phyloP scores from a whole-genome alignment of 2,888 invertebrate genomes.

The Cheilosia soror region DNA sequence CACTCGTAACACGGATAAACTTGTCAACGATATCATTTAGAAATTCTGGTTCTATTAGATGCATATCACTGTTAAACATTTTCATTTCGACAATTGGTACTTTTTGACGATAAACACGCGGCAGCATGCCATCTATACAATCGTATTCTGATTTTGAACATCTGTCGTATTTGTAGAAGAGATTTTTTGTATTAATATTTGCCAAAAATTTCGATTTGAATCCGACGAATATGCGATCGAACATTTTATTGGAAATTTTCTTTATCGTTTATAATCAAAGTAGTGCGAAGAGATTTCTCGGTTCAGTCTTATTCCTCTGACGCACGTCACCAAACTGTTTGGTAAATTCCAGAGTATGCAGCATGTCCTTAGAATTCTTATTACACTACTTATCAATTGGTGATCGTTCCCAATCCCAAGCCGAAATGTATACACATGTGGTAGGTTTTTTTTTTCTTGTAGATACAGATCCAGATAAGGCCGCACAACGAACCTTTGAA shows the following conservation, averaged over 20 bases:
- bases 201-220: constrained; percentile 70
- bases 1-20: constrained; percentile 85
- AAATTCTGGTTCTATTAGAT: constrained; percentile 82
- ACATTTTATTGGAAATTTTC: constrained; percentile 66
- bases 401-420: constrained; percentile 51
- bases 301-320: constrained; percentile 36
- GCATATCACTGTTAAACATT: constrained; percentile 74
- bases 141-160: constrained; percentile 76
- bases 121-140: constrained; percentile 79
- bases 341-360: constrained; percentile 34
- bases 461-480: constrained; percentile 66
- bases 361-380: constrained; percentile 60
- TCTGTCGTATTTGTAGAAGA: constrained; percentile 71
- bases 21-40: constrained; percentile 86
- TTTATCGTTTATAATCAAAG: neutral
- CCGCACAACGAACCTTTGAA: constrained; percentile 16
- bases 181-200: constrained; percentile 64
- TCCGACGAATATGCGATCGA: constrained; percentile 74
- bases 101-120: constrained; percentile 78
- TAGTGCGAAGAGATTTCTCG: neutral
- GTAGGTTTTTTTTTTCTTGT: constrained; percentile 20
- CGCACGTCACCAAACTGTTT: constrained; percentile 53
- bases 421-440: constrained; percentile 49
- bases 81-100: constrained; percentile 77
- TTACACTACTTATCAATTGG: constrained; percentile 65